Percentiles rank a stretch among this genome's conserved stretches.
Evolutionary conservation across 2,888 invertebrate species (phyloP).

Genomic region (Himalopsyche kuldschensis): DNA sequence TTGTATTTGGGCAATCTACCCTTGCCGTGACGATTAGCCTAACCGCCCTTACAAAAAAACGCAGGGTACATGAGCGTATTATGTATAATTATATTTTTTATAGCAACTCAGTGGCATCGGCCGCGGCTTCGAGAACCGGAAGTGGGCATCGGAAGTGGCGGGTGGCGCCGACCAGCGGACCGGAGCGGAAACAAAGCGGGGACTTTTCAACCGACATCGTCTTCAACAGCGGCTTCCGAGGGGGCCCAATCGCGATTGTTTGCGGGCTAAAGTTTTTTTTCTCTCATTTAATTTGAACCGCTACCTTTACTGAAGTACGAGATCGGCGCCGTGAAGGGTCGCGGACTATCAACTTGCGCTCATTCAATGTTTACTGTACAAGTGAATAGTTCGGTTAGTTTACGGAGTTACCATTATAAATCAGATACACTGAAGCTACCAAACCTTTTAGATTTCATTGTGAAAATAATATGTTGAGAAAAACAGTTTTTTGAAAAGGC

Average conservation of each 20-base stretch:
- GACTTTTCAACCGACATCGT: not conserved
- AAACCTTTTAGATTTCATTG: too few relatives aligned
- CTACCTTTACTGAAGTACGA: not conserved
- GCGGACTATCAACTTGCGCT: not conserved
- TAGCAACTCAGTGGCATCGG: not conserved
- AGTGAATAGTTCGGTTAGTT: too few relatives aligned
- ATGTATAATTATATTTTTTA: not conserved
- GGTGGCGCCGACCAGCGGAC: slow-evolving; percentile 27
- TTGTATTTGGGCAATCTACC: not conserved
- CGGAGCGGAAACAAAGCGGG: slow-evolving; percentile 34
- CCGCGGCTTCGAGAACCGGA: slow-evolving; percentile 7
- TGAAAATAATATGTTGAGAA: too few relatives aligned
- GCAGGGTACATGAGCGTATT: not conserved
- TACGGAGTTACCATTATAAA: too few relatives aligned
- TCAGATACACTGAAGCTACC: too few relatives aligned
- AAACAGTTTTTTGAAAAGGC: too few relatives aligned
- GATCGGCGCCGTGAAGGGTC: not conserved
- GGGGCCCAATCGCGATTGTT: not conserved
- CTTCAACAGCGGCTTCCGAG: not conserved
- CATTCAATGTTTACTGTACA: not conserved
- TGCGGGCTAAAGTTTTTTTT: not conserved
- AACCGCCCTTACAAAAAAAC: not conserved
- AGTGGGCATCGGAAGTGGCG: slow-evolving; percentile 31
- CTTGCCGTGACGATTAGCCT: not conserved
- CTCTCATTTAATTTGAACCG: not conserved